Evolutionary conservation across 2,797 vertebrate species (phyloP), one percentile per base, ranked within the genome.

Genomic region (Anisognathus igniventris): DNA sequence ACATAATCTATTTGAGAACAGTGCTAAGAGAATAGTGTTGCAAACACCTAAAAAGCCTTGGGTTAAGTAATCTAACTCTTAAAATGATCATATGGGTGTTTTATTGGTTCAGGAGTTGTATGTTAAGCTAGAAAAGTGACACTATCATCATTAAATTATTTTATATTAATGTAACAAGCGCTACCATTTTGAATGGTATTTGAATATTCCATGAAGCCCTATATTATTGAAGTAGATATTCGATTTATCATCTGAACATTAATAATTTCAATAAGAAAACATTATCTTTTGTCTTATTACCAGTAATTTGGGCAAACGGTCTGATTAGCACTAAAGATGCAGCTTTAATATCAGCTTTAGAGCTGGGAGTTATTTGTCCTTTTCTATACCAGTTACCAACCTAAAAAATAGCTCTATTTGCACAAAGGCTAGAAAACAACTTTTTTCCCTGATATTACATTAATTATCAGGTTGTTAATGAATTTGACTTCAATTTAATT

Each of bases 1-100:
- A 88, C 87, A 89, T 95, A 91, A 92, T 96, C 78, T 95, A 94
- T 93, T 96, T 97, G 93, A 96, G 93, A 96, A 92, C 78, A 86
- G 57, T 1, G 2, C 37, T 95, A 88, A 80, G 90, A 94, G 92
- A 97, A 95, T 92, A 95, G 87, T 73, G 66, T 78, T 78, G 82
- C 93, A 92, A 96, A 90, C 75, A 92, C 87, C 75, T 96, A 96
- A 93, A 95, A 95, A 93, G 75, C 89, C 87, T 91, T 86, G 92
- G 89, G 91, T 95, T 96, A 97, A 96, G 87, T 84, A 96, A 93
- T 91, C 58, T 91, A 88, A 88, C 73, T 94, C 84, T 93, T 89
- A 58, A 92, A 95, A 95, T 53, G 3, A 88, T 95, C 85, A 70
- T 83, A 91, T 70, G 54, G 40, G 27, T 70, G 87, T 80, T 75